phyloP scores from a whole-genome alignment of 37 sponge, comb jelly and placozoan genomes.

The Ianthella basta region DNA sequence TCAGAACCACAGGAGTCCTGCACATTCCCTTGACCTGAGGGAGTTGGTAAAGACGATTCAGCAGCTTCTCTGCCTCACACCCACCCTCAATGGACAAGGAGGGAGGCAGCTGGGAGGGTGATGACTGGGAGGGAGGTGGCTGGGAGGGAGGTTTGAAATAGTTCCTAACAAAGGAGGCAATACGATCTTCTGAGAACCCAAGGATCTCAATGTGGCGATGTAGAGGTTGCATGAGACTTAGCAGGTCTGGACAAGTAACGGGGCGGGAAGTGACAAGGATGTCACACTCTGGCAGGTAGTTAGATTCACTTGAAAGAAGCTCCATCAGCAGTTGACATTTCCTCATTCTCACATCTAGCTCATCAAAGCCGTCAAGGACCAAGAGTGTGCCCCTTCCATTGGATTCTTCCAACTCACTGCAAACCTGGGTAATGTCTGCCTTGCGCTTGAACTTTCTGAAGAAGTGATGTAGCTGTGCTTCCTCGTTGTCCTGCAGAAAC shows the following conservation, averaged over 20 bases:
- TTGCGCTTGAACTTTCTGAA: neutral
- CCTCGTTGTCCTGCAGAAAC: neutral
- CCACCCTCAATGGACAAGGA: neutral
- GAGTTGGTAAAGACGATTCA: neutral
- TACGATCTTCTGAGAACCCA: neutral
- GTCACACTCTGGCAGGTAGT: constrained; percentile 14
- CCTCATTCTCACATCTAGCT: neutral
- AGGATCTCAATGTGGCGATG: neutral
- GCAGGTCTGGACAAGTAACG: neutral
- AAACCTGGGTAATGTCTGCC: neutral
- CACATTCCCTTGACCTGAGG: constrained; percentile 12
- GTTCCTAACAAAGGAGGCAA: neutral
- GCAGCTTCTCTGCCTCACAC: neutral
- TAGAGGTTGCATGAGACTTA: neutral
- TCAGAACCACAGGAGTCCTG: constrained; percentile 1
- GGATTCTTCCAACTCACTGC: neutral
- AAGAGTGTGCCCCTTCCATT: neutral
- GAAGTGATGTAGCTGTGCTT: neutral
- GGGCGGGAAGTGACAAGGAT: constrained; percentile 17
- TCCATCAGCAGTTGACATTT: neutral
- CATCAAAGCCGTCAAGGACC: constrained; percentile 22
- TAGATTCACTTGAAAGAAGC: neutral
- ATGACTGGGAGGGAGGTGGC: too few relatives aligned
- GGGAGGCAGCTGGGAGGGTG: neutral
- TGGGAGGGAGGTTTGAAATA: neutral